Evolutionary conservation across 2,113 vertebrate species (phyloP).

Genomic region (Thinocorus orbignyianus): DNA sequence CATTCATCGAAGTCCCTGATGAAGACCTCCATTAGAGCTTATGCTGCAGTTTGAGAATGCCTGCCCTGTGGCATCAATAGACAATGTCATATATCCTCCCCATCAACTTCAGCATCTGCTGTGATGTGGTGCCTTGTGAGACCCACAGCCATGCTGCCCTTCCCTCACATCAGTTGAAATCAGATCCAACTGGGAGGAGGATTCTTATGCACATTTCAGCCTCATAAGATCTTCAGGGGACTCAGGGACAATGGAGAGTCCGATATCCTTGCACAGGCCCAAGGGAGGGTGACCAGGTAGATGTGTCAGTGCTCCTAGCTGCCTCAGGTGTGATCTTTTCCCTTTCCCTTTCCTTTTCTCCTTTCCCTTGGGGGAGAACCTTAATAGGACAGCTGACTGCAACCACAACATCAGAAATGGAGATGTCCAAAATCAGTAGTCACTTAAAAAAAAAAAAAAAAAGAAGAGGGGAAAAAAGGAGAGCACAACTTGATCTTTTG

Average conservation of each 20-base stretch:
- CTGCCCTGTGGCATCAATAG: neutral
- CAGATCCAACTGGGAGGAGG: neutral
- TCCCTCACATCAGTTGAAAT: neutral
- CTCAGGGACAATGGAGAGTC: neutral
- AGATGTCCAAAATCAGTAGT: neutral
- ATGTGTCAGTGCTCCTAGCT: neutral
- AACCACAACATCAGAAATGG: neutral
- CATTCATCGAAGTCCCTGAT: neutral
- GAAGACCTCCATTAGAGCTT: neutral
- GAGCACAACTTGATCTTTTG: neutral
- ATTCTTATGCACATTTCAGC: neutral
- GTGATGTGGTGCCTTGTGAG: neutral
- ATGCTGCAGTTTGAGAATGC: neutral
- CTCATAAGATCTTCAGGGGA: neutral
- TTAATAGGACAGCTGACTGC: neutral
- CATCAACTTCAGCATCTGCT: neutral
- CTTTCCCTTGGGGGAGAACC: neutral
- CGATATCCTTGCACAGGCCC: rapidly evolving
- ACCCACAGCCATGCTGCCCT: neutral
- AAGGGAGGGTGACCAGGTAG: neutral
- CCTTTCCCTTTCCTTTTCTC: neutral
- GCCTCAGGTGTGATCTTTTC: neutral
- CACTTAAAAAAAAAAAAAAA: neutral
- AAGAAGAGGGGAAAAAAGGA: too few relatives aligned
- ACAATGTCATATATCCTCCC: neutral